Conservation (phyloP, 2,888 invertebrate species). For the Eilema sororculum region DNA sequence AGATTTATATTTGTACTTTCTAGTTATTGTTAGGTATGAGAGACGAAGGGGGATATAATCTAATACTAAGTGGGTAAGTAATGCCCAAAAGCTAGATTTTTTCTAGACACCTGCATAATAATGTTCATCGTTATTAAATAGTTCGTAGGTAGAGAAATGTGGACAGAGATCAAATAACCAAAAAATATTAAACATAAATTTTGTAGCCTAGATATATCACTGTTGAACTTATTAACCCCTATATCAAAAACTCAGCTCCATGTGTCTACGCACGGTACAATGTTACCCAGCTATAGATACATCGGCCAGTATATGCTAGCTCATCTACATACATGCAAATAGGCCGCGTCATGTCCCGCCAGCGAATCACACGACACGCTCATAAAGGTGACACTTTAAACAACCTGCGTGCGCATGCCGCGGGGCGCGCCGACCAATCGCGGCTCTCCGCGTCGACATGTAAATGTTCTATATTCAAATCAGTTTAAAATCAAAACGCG, state of each 20-base stretch:
- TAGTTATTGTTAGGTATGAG: not conserved
- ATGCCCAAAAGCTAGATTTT: too few relatives aligned
- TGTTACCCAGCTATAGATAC: constrained; percentile 3
- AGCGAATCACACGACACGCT: constrained; percentile 72
- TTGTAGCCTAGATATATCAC: not conserved
- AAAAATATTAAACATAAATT: too few relatives aligned
- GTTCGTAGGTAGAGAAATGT: too few relatives aligned
- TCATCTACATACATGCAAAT: constrained; percentile 40
- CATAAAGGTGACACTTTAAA: constrained; percentile 74
- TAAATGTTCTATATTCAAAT: constrained; percentile 85
- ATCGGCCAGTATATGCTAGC: not conserved
- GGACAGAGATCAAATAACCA: too few relatives aligned
- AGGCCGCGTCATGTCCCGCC: constrained; percentile 42
- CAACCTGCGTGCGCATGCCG: constrained; percentile 73
- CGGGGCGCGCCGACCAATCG: constrained; percentile 76
- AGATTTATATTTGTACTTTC: not conserved
- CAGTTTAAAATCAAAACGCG: constrained; percentile 85
- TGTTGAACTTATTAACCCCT: not conserved
- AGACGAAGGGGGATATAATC: not conserved
- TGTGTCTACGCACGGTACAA: not conserved
- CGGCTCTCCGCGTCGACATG: constrained; percentile 67
- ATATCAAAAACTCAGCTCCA: not conserved
- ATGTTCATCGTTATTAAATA: too few relatives aligned
- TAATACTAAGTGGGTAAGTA: not conserved
- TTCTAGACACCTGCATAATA: too few relatives aligned